A percentile compares a stretch with the other conserved stretches of the same genome.
Evolutionary conservation across 1,140 invertebrate genomes (phyloP).

Genomic region (Epicauta chinensis): DNA sequence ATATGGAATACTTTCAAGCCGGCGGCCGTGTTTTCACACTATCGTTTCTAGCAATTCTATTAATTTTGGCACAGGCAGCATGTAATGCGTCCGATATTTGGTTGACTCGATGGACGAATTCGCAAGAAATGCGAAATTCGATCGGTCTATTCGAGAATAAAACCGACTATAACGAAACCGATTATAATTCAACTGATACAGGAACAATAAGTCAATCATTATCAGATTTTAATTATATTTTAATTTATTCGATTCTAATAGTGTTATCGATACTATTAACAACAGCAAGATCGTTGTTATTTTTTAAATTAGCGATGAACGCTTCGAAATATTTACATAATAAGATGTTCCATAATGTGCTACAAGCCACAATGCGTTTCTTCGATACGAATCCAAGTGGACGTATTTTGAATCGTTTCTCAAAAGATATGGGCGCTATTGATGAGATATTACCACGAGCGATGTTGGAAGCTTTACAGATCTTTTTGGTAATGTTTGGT

Average conservation of each 20-base stretch:
- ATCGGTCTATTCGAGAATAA: neutral
- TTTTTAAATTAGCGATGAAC: conserved; percentile 76
- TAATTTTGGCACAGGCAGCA: conserved; percentile 45
- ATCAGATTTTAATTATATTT: conserved; percentile 32
- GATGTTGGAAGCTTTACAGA: conserved; percentile 70
- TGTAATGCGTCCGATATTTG: conserved; percentile 62
- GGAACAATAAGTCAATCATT: neutral
- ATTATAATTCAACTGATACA: conserved; percentile 3
- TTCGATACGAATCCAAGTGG: conserved; percentile 57
- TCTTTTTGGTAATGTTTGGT: conserved; percentile 49
- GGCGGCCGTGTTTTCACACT: conserved; percentile 47
- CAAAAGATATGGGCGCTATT: conserved; percentile 73
- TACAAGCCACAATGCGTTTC: conserved; percentile 62
- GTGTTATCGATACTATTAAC: conserved; percentile 45
- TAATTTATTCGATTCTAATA: conserved; percentile 37
- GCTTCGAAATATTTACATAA: conserved; percentile 75
- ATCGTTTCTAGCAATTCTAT: conserved; percentile 41
- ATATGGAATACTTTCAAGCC: conserved; percentile 48
- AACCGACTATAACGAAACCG: conserved; percentile 7
- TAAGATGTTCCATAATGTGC: conserved; percentile 71
- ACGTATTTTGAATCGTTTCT: conserved; percentile 67
- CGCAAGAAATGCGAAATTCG: conserved; percentile 41
- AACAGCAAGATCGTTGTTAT: conserved; percentile 56
- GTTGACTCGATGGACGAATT: conserved; percentile 62
- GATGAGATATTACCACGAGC: conserved; percentile 80